A percentile compares a stretch with the other conserved stretches of the same genome.
Evolutionary conservation across 2,888 invertebrate genomes (phyloP).

Genomic region (Dolomedes plantarius): DNA sequence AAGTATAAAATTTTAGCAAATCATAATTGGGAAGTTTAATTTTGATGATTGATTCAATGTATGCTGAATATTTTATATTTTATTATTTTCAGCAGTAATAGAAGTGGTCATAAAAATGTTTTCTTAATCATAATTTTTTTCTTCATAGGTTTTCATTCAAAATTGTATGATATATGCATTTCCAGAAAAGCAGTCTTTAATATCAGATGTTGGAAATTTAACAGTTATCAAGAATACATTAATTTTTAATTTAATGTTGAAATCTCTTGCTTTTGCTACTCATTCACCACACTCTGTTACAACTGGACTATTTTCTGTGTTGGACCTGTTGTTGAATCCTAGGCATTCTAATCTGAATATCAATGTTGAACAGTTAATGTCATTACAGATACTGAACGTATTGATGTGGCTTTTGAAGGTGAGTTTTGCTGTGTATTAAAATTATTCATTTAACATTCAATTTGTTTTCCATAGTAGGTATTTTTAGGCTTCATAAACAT

Average conservation of each 20-base stretch:
- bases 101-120: too few species aligned
- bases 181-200: neutral
- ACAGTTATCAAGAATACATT: constrained; percentile 40
- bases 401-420: constrained; percentile 58
- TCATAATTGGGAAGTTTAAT: too few species aligned
- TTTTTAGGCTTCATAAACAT: too few species aligned
- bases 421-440: too few species aligned
- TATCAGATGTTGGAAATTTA: neutral
- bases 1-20: too few species aligned
- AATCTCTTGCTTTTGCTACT: constrained; percentile 38
- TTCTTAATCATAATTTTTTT: too few species aligned
- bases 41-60: too few species aligned
- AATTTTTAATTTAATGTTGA: constrained; percentile 53
- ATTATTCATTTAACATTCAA: too few species aligned
- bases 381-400: constrained; percentile 25
- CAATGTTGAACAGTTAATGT: constrained; percentile 40
- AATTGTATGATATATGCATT: constrained; percentile 28
- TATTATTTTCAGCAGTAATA: too few species aligned
- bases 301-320: constrained; percentile 28
- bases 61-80: too few species aligned
- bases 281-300: constrained; percentile 5
- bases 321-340: constrained; percentile 33
- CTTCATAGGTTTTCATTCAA: constrained; percentile 47
- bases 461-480: too few species aligned
- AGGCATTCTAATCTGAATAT: constrained; percentile 38